phyloP scores from a whole-genome alignment of 2,113 vertebrate species.

The Pipa parva region DNA sequence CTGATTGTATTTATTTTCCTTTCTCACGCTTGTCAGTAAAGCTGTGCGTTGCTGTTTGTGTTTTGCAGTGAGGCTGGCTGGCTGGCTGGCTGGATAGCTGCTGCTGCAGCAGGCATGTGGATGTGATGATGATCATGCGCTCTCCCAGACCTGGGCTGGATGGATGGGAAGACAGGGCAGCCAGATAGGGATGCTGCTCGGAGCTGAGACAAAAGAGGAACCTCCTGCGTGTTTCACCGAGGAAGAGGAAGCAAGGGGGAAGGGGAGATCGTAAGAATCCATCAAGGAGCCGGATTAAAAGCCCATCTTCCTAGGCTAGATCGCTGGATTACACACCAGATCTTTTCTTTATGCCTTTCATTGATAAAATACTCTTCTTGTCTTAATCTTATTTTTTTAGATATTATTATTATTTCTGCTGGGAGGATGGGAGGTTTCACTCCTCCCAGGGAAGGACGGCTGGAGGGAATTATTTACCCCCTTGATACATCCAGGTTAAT shows the following conservation, averaged over 20 bases:
- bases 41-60: too few relatives aligned
- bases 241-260: slow-evolving; percentile 29
- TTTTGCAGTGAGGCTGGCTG: background rate
- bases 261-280: slow-evolving; percentile 15
- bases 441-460: slow-evolving; percentile 18
- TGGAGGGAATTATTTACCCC: background rate
- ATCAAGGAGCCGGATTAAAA: background rate
- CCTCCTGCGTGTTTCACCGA: slow-evolving; percentile 23
- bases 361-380: too few relatives aligned
- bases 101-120: background rate
- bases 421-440: slow-evolving; percentile 8
- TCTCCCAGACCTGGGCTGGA: slow-evolving; percentile 3
- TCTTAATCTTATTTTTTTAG: background rate
- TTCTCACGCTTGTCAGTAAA: too few relatives aligned
- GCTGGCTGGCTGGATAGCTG: background rate
- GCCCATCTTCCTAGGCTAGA: background rate
- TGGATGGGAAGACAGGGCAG: slow-evolving; percentile 21
- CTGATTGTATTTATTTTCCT: too few relatives aligned
- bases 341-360: background rate
- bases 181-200: slow-evolving; percentile 23
- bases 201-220: slow-evolving; percentile 39
- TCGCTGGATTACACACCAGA: slow-evolving; percentile 20
- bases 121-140: slow-evolving; percentile 24
- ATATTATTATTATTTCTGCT: background rate
- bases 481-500: slow-evolving; percentile 20